Evolutionary conservation across 2,888 invertebrate genomes (phyloP).

Genomic region (Pristionchus maxplancki): DNA sequence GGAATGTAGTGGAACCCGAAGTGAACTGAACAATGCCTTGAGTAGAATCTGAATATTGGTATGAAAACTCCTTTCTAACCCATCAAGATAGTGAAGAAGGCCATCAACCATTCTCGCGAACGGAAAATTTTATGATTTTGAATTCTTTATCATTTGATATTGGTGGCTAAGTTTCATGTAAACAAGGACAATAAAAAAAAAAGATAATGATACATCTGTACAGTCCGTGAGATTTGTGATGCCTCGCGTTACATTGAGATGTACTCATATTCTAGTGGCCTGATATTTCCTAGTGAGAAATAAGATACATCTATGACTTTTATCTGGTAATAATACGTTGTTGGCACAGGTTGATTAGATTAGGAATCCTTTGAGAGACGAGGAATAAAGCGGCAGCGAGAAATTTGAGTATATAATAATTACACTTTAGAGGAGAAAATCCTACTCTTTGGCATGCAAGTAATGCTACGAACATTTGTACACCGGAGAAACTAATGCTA

Average conservation of each 20-base stretch:
- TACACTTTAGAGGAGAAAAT: neutral
- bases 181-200: neutral
- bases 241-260: neutral
- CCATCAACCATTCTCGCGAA: too few species aligned
- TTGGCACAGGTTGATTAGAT: constrained; percentile 42
- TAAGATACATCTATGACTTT: neutral
- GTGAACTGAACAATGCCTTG: neutral
- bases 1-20: constrained; percentile 13
- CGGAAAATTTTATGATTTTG: neutral
- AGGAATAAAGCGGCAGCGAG: constrained; percentile 31
- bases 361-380: constrained; percentile 3
- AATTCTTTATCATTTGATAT: neutral
- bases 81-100: neutral
- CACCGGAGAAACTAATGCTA: neutral
- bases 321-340: neutral
- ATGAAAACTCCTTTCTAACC: neutral
- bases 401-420: neutral
- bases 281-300: neutral
- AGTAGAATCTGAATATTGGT: neutral
- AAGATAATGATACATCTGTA: neutral
- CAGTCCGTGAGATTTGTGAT: constrained; percentile 20
- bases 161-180: too few species aligned
- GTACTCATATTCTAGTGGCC: neutral
- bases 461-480: constrained; percentile 7
- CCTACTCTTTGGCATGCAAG: constrained; percentile 39